phyloP scores from a whole-genome alignment of 1,140 invertebrate species.

The Panagrolaimus sp. region DNA sequence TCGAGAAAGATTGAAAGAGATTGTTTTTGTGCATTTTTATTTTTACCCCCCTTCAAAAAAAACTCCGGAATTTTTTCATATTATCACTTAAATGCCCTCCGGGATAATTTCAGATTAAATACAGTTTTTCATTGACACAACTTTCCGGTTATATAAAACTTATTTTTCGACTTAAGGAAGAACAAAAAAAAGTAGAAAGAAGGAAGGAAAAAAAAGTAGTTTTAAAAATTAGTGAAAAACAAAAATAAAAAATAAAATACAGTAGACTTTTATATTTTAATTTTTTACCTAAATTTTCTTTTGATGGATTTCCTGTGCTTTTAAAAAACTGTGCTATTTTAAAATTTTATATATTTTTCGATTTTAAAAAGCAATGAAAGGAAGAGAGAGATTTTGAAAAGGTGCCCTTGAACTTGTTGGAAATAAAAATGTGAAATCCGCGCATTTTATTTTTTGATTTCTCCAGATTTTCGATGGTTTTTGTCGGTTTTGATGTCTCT shows the following conservation, averaged over 20 bases:
- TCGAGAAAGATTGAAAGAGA: too few relatives aligned
- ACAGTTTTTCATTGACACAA: too few relatives aligned
- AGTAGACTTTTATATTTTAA: background rate
- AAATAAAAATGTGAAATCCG: slow-evolving; percentile 13
- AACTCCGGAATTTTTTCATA: too few relatives aligned
- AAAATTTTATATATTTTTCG: background rate
- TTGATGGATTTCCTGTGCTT: background rate
- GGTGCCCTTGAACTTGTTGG: slow-evolving; percentile 17
- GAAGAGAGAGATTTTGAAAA: background rate
- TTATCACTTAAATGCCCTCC: too few relatives aligned
- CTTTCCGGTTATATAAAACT: too few relatives aligned
- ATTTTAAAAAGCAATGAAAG: background rate
- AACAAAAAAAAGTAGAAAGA: too few relatives aligned
- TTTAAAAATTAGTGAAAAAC: background rate
- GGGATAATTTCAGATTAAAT: too few relatives aligned
- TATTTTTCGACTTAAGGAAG: too few relatives aligned
- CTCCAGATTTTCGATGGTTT: background rate
- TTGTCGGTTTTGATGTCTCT: background rate
- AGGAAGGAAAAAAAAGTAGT: background rate
- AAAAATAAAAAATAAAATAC: background rate
- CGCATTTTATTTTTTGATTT: background rate
- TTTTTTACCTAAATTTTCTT: background rate
- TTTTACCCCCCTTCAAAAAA: too few relatives aligned
- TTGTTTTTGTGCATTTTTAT: too few relatives aligned
- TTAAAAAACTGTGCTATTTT: background rate